A percentile compares a stretch with the other conserved stretches of the same genome.
phyloP scores from a whole-genome alignment of 1,140 invertebrate genomes.

The Drosophila busckii region DNA sequence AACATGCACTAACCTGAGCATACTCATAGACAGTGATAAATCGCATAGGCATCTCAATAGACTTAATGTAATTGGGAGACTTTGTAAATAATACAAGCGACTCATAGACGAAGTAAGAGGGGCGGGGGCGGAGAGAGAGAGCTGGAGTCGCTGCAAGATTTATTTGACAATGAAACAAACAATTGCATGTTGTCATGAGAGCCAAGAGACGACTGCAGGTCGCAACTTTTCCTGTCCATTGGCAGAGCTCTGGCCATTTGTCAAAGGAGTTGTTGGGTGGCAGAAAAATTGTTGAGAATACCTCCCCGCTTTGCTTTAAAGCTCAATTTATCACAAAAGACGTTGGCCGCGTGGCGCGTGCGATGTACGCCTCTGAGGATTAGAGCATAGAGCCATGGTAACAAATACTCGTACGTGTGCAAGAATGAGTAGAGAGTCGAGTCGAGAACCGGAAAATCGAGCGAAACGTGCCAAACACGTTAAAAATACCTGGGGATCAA shows the following conservation, averaged over 20 bases:
- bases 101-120: constrained; percentile 24
- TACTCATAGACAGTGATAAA: constrained; percentile 20
- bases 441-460: constrained; percentile 85
- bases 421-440: constrained; percentile 30
- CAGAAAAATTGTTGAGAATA: constrained; percentile 20
- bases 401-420: too few species aligned
- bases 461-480: constrained; percentile 90
- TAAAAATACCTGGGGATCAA: constrained; percentile 90
- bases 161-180: constrained; percentile 52
- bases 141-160: too few species aligned
- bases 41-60: constrained; percentile 27
- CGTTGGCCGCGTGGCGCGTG: constrained; percentile 35
- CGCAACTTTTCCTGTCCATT: constrained; percentile 47
- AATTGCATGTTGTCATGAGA: constrained; percentile 47
- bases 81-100: constrained; percentile 65
- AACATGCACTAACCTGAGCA: background rate
- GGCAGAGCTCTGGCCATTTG: constrained; percentile 58
- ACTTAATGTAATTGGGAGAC: constrained; percentile 68
- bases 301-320: constrained; percentile 58
- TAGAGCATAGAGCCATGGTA: constrained; percentile 21
- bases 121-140: too few species aligned
- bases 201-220: constrained; percentile 5
- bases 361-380: constrained; percentile 41
- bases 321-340: constrained; percentile 65
- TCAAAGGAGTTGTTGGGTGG: constrained; percentile 33